Conservation (phyloP, 1,140 invertebrate species). For the Drosophila pseudoananassae region DNA sequence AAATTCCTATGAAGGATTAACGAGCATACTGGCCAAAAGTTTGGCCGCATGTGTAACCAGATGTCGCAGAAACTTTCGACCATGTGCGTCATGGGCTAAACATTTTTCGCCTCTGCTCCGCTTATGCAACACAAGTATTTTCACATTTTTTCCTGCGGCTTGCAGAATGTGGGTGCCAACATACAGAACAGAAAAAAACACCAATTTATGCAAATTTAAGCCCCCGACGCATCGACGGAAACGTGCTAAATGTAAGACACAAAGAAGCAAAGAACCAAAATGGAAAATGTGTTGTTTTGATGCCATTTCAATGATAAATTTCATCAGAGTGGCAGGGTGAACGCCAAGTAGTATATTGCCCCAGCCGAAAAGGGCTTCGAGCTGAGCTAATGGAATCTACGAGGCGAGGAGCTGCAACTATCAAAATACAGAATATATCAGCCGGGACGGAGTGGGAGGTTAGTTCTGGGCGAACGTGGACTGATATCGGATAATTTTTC, state of each 20-base stretch:
- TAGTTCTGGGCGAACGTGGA: conserved; percentile 63
- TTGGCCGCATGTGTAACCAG: conserved; percentile 59
- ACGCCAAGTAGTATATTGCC: conserved; percentile 18
- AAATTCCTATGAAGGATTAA: conserved; percentile 80
- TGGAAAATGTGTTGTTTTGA: conserved; percentile 51
- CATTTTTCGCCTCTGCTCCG: conserved; percentile 5
- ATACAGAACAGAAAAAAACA: conserved; percentile 31
- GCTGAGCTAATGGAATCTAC: background rate
- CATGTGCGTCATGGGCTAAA: conserved; percentile 42
- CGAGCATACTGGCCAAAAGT: conserved; percentile 58
- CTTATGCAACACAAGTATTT: conserved; percentile 42
- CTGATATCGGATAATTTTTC: conserved; percentile 80
- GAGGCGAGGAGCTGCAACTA: conserved; percentile 12
- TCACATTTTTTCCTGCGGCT: conserved; percentile 4
- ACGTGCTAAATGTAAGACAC: conserved; percentile 52
- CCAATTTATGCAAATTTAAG: conserved; percentile 74
- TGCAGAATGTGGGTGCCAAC: background rate
- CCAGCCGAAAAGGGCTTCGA: conserved; percentile 12
- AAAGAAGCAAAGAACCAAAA: conserved; percentile 22
- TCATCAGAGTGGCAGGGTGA: conserved; percentile 29
- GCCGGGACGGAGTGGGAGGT: conserved; percentile 1
- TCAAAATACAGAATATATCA: conserved; percentile 8
- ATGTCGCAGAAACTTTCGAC: conserved; percentile 42
- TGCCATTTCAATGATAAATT: conserved; percentile 74
- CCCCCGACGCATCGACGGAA: conserved; percentile 53